Evolutionary conservation across 2,113 vertebrate species (phyloP).

Genomic region (Lampris megalopsis): DNA sequence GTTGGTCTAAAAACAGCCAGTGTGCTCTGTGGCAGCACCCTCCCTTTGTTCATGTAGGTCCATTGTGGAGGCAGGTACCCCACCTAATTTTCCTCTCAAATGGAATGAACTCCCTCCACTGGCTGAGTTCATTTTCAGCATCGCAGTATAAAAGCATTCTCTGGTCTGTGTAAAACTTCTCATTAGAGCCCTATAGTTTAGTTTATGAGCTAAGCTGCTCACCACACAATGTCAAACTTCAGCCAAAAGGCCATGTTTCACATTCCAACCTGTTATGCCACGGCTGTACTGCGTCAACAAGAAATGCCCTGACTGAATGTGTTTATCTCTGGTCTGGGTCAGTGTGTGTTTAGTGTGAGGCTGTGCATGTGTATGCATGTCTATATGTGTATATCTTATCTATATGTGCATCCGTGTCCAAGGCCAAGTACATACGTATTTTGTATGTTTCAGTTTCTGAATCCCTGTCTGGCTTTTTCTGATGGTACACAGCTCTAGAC

Average conservation of each 20-base stretch:
- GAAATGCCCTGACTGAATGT: slow-evolving; percentile 18
- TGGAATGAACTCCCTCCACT: slow-evolving; percentile 24
- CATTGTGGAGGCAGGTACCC: slow-evolving; percentile 24
- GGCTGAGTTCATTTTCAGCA: slow-evolving; percentile 27
- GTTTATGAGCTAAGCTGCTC: slow-evolving; percentile 59
- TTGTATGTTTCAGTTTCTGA: slow-evolving; percentile 18
- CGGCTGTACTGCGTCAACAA: slow-evolving; percentile 55
- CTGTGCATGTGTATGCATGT: slow-evolving; percentile 24
- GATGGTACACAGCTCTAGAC: slow-evolving; percentile 17
- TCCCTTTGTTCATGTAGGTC: slow-evolving; percentile 19
- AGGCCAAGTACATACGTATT: not conserved
- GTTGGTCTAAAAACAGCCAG: not conserved
- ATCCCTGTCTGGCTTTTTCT: slow-evolving; percentile 34
- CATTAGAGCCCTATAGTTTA: slow-evolving; percentile 58
- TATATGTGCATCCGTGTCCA: slow-evolving; percentile 2
- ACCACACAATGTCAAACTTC: slow-evolving; percentile 59
- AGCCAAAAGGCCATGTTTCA: slow-evolving; percentile 64
- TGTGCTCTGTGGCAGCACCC: not conserved
- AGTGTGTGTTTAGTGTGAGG: slow-evolving; percentile 8
- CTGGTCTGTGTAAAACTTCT: slow-evolving; percentile 32
- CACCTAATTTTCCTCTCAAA: slow-evolving; percentile 4
- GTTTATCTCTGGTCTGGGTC: slow-evolving; percentile 24
- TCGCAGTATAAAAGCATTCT: slow-evolving; percentile 34
- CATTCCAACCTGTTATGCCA: slow-evolving; percentile 65
- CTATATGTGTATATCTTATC: slow-evolving; percentile 22